Evolutionary conservation across 1,140 invertebrate genomes (phyloP).

Genomic region (Pogonognathellus flavescens): DNA sequence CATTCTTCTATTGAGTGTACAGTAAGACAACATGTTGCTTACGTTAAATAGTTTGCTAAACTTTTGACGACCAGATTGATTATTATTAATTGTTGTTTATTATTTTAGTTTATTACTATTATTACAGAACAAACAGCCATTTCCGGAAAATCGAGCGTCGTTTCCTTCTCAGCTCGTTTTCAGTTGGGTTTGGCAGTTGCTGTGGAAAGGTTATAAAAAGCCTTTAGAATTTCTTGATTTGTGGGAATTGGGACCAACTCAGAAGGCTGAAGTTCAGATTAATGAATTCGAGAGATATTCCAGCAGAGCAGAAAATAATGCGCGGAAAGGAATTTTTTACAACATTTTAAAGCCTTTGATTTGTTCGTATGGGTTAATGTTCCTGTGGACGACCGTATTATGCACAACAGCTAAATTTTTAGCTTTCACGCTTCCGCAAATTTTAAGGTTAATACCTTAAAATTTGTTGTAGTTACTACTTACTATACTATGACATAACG

Average conservation of each 20-base stretch:
- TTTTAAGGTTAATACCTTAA: not conserved
- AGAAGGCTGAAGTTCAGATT: not conserved
- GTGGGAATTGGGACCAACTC: not conserved
- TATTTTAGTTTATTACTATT: too few species aligned
- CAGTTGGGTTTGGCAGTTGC: not conserved
- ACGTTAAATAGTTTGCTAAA: too few species aligned
- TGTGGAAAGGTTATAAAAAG: not conserved
- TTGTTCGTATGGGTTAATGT: not conserved
- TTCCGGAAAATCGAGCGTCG: not conserved
- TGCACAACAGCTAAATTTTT: not conserved
- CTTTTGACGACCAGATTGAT: too few species aligned
- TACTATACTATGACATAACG: too few species aligned
- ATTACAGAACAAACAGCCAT: not conserved
- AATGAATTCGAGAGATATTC: not conserved
- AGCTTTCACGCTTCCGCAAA: not conserved
- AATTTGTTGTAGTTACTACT: not conserved
- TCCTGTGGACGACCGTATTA: not conserved
- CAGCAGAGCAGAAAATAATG: not conserved
- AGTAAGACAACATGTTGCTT: not conserved
- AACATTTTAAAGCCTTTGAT: not conserved
- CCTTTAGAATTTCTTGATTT: not conserved
- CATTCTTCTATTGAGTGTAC: not conserved
- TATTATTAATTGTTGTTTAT: too few species aligned
- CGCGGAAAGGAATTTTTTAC: not conserved
- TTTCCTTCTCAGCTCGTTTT: constrained; percentile 14